Evolutionary conservation across 2,888 invertebrate genomes (phyloP), one percentile per base, ranked within the genome.

Genomic region (Arenicola marina): DNA sequence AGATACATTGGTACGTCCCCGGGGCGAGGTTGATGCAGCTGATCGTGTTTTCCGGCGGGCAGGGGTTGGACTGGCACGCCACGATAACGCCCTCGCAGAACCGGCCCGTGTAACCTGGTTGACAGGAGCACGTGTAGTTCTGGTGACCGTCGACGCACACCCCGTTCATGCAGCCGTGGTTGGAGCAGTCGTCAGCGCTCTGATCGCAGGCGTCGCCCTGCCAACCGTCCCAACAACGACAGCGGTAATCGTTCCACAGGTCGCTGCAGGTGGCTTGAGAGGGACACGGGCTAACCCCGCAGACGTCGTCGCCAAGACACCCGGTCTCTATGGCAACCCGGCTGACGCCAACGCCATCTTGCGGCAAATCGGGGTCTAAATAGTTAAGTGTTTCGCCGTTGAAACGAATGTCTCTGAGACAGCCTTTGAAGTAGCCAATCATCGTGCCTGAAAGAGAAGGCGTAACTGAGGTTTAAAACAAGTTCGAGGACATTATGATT

Each of bases 191-290:
- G 76, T 28, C 62, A 63, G 73, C 61, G 62, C 77, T 78, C n/a
- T 29, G 43, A 29, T 62, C 58, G 64, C 80, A 80, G 11, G 56
- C 56, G 0, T n/a, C 28, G 7, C 78, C 80, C 43, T 70, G 62
- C 79, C 79, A 80, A 0, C 79, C 80, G 0, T 66, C 69, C 1
- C 70, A 48, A 70, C 80, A 80, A 0, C 68, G 65, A 59, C 80
- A 80, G 1, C 62, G 53, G 56, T 70, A 69, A 4, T 51, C 51
- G 66, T 80, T 79, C 78, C 80, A 79, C 2, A 66, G 51, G 63
- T 77, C 76, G 3, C 59, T 48, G 64, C 80, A 81, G 33, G 64
- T 63, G 1, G 78, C 60, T 59, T 79, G 74, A 3, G 58, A 64
- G 4, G 73, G 72, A 66, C 80, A 81, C 1, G 74, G 72, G 44